Evolutionary conservation across 1,140 invertebrate species (phyloP).

Genomic region (Ostrea denselamellosa): DNA sequence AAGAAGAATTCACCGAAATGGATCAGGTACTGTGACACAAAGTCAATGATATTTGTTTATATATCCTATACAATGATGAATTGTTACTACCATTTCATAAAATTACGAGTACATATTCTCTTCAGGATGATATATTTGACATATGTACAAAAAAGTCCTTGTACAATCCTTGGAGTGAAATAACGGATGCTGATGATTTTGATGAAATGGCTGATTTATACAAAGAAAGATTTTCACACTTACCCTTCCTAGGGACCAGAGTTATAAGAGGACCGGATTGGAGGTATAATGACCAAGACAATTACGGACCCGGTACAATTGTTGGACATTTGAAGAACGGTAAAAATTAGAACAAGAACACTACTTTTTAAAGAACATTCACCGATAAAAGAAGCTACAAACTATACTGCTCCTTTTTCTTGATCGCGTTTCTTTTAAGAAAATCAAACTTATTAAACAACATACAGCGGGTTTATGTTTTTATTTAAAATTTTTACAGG

Average conservation of each 20-base stretch:
- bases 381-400: no score
- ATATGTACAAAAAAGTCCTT: background rate
- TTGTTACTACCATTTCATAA: background rate
- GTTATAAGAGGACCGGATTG: slow-evolving; percentile 49
- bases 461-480: background rate
- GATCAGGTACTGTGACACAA: background rate
- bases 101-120: background rate
- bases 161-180: background rate
- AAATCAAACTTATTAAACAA: background rate
- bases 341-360: background rate
- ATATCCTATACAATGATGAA: background rate
- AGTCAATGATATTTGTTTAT: background rate
- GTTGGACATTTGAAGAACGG: slow-evolving; percentile 40
- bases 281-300: slow-evolving; percentile 53
- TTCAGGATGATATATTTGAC: slow-evolving; percentile 8
- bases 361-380: background rate
- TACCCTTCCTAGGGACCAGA: background rate
- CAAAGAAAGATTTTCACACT: background rate
- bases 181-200: background rate
- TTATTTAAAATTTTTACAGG: background rate
- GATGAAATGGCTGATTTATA: background rate
- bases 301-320: slow-evolving; percentile 47
- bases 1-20: background rate
- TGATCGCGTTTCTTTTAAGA: background rate
- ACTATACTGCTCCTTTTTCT: no score